phyloP scores from a whole-genome alignment of 1,140 invertebrate species.

The Parasteatoda tepidariorum region DNA sequence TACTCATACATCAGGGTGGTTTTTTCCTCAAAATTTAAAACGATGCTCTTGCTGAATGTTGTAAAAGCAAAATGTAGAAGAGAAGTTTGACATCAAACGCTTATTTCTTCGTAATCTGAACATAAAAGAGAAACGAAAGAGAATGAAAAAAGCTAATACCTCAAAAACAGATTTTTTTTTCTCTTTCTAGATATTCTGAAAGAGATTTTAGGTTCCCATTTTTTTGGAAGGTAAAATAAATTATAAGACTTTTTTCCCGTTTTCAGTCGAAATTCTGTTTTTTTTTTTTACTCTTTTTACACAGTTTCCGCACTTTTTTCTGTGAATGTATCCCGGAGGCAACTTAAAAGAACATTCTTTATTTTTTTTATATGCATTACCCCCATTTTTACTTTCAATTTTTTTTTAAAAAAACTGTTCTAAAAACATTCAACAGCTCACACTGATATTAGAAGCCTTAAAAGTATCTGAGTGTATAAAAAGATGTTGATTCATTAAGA shows the following conservation, averaged over 20 bases:
- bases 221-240: conserved; percentile 51
- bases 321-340: conserved; percentile 23
- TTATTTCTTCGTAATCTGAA: conserved; percentile 51
- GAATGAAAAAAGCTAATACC: conserved; percentile 38
- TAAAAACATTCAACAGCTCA: conserved; percentile 31
- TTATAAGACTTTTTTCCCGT: conserved; percentile 33
- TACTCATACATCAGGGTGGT: not conserved
- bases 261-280: not conserved
- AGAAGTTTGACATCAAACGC: conserved; percentile 50
- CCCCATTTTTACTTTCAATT: not conserved
- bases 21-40: not conserved
- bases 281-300: not conserved
- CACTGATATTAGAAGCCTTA: not conserved
- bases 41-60: not conserved
- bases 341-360: conserved; percentile 43
- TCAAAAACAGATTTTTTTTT: conserved; percentile 26
- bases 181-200: conserved; percentile 24
- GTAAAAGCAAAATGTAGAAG: not conserved
- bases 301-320: not conserved
- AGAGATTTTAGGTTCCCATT: conserved; percentile 1
- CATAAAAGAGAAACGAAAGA: conserved; percentile 32
- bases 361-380: not conserved
- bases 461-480: conserved; percentile 1
- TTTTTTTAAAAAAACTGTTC: not conserved
- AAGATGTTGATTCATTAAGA: conserved; percentile 5